Evolutionary conservation across 1,140 invertebrate genomes (phyloP).

Genomic region (Eriocheir sinensis): DNA sequence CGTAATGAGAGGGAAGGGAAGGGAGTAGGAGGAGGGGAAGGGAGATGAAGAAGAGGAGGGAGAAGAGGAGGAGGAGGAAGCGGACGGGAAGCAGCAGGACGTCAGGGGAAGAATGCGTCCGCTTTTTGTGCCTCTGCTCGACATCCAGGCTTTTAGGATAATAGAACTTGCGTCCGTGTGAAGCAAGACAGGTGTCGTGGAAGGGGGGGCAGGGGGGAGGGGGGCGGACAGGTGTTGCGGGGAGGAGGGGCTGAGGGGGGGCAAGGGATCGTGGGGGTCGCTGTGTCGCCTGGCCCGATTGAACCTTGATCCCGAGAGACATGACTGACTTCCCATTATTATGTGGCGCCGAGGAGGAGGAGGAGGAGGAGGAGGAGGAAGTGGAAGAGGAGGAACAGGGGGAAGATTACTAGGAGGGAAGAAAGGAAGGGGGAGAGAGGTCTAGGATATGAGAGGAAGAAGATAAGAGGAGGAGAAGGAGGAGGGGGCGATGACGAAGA

Average conservation of each 20-base stretch:
- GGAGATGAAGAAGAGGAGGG: background rate
- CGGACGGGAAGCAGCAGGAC: background rate
- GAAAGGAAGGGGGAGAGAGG: no score
- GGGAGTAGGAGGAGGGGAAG: background rate
- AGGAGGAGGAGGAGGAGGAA: slow-evolving; percentile 10
- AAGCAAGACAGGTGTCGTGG: no score
- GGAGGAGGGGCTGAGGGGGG: no score
- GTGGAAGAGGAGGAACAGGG: background rate
- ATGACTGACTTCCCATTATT: background rate
- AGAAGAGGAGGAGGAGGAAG: background rate
- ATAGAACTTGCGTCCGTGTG: background rate
- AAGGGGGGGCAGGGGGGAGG: no score
- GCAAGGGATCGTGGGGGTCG: no score
- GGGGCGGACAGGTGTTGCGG: no score
- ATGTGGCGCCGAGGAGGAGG: background rate
- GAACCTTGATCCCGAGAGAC: background rate
- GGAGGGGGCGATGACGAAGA: no score
- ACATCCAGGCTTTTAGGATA: background rate
- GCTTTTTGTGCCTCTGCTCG: background rate
- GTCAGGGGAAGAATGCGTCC: no score
- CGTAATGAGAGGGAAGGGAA: no score
- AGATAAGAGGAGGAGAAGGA: no score
- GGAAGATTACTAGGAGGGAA: no score
- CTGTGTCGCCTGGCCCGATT: background rate
- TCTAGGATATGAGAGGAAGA: no score